Evolutionary conservation across 2,888 invertebrate species (phyloP).

Genomic region (Drosophila nigricruria): DNA sequence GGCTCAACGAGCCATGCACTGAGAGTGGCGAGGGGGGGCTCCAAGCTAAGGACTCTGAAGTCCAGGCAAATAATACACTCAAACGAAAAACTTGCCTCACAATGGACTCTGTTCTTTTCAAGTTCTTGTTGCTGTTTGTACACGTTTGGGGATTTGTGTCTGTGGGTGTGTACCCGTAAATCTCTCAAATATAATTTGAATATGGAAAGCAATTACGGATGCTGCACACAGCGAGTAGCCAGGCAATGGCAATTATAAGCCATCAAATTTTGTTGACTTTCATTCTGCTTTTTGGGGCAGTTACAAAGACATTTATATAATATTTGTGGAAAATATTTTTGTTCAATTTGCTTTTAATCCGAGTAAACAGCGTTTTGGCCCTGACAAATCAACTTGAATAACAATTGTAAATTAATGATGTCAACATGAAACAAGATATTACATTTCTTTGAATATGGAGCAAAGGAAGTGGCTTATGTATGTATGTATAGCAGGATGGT

Average conservation of each 20-base stretch:
- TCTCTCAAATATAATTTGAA: slow-evolving; percentile 59
- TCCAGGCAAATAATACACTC: slow-evolving; percentile 17
- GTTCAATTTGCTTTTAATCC: slow-evolving; percentile 12
- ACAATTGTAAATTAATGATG: slow-evolving; percentile 17
- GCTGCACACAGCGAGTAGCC: slow-evolving; percentile 29
- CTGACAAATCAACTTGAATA: slow-evolving; percentile 2
- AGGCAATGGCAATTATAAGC: slow-evolving; percentile 58
- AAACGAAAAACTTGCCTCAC: slow-evolving; percentile 9
- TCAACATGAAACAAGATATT: slow-evolving; percentile 9
- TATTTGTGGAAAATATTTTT: slow-evolving; percentile 18
- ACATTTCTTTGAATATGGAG: not conserved
- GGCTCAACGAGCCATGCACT: slow-evolving; percentile 66
- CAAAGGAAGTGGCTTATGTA: not conserved
- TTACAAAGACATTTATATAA: slow-evolving; percentile 13
- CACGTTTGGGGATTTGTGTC: slow-evolving; percentile 7
- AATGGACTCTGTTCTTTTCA: slow-evolving; percentile 14
- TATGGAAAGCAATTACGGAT: slow-evolving; percentile 60
- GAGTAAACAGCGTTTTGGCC: slow-evolving; percentile 30
- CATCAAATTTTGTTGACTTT: slow-evolving; percentile 35
- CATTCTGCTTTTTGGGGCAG: not conserved
- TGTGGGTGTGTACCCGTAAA: slow-evolving; percentile 28
- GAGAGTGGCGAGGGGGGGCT: not conserved
- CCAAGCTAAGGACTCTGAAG: slow-evolving; percentile 13
- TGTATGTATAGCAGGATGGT: not conserved
- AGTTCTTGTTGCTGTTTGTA: slow-evolving; percentile 13